Evolutionary conservation across 2,888 invertebrate species (phyloP), one percentile per base, ranked within the genome.

Genomic region (Adela reaumurella): DNA sequence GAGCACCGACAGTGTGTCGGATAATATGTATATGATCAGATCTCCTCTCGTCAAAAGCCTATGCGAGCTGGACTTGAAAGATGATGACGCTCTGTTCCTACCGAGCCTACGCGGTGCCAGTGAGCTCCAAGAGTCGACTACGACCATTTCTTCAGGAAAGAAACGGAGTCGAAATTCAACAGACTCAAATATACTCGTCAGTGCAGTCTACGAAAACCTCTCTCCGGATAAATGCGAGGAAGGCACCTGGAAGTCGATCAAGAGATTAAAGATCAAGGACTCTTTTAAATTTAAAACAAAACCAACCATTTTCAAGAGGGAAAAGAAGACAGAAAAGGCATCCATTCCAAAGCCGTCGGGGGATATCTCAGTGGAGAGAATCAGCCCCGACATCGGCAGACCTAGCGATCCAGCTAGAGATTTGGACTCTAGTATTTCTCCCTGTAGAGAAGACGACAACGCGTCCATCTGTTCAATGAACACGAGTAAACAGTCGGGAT

Each of bases 251-350:
- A 80, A 78, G 57, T 77, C 80, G 2, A 79, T 80, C 19, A 80
- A 80, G 60, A 66, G 77, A 54, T 59, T 80, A 45, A 80, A 80
- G 62, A 78, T 80, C 51, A 80, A 79, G 56, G 79, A 80, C 57
- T 80, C 80, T 0, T 80, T 80, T 57, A 76, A 78, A 55, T 79
- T 80, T 55, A 80, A 80, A 57, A 79, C 71, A 52, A 66, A 74
- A 55, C 79, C 80, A 1, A 70, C 73, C 5, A 77, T 80, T 61
- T 77, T 78, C 54, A 79, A 79, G 58, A 67, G 63, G 53, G 68
- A 70, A 1, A 76, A 76, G 60, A 79, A 78, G 48, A 50, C 46
- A 20, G 49, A 53, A 18, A 49, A 49, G 45, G 20, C 10, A 3
- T 8, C 17, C n/a, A 63, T 69, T 2, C 63, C 71, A 1, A 78